Evolutionary conservation across 1,140 invertebrate species (phyloP).

Genomic region (Trichonephila inaurata): DNA sequence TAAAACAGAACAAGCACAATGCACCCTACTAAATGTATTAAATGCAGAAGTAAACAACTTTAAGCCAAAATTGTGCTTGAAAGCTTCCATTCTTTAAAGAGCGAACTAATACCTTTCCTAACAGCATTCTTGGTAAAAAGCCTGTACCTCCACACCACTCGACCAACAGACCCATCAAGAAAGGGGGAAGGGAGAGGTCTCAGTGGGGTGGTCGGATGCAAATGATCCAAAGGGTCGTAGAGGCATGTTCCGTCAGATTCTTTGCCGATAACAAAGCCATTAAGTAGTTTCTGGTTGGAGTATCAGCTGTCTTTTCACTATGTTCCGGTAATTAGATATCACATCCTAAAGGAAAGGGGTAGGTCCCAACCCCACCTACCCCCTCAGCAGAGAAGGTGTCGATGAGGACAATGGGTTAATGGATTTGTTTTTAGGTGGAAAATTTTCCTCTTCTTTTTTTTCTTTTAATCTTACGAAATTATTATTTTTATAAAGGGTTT

Average conservation of each 20-base stretch:
- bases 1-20: too few relatives aligned
- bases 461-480: neutral
- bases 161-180: neutral
- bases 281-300: neutral
- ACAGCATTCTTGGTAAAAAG: neutral
- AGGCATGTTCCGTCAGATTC: neutral
- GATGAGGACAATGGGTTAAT: neutral
- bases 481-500: neutral
- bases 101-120: neutral
- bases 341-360: neutral
- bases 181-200: too few relatives aligned
- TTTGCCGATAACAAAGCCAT: neutral
- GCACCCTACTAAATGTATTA: neutral
- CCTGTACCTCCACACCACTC: neutral
- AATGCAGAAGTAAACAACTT: neutral
- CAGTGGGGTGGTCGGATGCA: neutral
- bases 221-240: neutral
- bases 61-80: neutral
- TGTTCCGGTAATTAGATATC: constrained; percentile 1
- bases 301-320: neutral
- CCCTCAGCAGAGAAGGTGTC: neutral
- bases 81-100: neutral
- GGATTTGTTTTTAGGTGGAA: neutral
- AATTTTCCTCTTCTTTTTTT: neutral
- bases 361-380: too few relatives aligned